Evolutionary conservation across 2,888 invertebrate species (phyloP).

Genomic region (Heliconius erato): DNA sequence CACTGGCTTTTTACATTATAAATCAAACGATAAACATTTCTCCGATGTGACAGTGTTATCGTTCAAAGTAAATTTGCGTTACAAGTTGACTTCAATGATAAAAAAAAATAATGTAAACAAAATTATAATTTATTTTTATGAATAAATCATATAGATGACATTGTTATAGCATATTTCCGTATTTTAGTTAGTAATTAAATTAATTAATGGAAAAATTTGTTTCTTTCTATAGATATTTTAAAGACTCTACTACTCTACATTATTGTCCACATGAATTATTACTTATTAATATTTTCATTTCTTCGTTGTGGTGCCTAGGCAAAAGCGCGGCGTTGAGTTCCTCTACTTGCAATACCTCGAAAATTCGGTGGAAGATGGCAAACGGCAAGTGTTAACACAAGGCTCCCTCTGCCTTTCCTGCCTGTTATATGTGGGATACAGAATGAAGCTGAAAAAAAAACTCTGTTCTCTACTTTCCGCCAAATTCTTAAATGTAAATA

Average conservation of each 20-base stretch:
- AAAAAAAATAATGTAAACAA: background rate
- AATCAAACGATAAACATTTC: slow-evolving; percentile 2
- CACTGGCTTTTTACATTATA: background rate
- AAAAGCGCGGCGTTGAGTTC: no score
- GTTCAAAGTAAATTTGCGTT: background rate
- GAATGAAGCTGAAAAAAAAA: background rate
- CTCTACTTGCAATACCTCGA: no score
- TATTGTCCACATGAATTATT: no score
- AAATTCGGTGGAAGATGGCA: no score
- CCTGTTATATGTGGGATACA: no score
- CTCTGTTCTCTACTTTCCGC: no score
- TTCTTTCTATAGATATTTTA: background rate
- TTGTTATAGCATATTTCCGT: background rate
- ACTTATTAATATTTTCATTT: no score
- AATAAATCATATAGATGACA: background rate
- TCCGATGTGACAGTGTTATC: background rate
- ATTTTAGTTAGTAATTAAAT: background rate
- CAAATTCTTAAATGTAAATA: no score
- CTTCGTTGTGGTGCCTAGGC: no score
- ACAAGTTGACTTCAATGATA: background rate
- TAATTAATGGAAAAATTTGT: background rate
- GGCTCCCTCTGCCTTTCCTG: no score
- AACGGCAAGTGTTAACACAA: no score
- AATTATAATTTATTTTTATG: background rate
- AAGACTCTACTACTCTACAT: background rate